Conservation (phyloP, 2,888 invertebrate species). For the Lutraria lutraria region DNA sequence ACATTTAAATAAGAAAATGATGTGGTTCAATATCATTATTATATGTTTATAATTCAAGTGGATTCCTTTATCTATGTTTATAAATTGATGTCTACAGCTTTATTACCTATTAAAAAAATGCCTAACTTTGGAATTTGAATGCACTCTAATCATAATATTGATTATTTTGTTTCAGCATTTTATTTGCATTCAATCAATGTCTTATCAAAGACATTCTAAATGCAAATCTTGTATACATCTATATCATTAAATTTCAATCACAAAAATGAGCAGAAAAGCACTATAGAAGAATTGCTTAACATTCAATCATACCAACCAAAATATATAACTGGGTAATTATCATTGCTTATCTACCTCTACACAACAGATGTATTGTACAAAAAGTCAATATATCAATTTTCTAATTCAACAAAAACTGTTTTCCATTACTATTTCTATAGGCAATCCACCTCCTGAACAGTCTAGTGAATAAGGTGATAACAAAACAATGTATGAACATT, state of each 20-base stretch:
- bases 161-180: background rate
- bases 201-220: background rate
- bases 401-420: background rate
- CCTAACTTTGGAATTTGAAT: background rate
- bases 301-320: background rate
- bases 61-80: background rate
- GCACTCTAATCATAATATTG: conserved; percentile 3
- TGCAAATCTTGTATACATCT: background rate
- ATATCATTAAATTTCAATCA: background rate
- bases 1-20: background rate
- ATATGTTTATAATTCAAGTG: conserved; percentile 3
- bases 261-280: background rate
- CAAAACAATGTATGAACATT: conserved; percentile 1
- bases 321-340: conserved; percentile 3
- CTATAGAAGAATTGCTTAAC: background rate
- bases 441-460: background rate
- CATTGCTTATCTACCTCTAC: background rate
- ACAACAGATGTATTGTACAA: background rate
- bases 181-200: background rate
- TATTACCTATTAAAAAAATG: background rate
- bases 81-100: background rate
- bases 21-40: background rate
- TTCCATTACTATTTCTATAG: background rate
- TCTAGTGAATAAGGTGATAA: background rate
- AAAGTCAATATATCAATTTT: background rate